phyloP scores from a whole-genome alignment of 2,797 vertebrate species.

The Centropyge bicolor region DNA sequence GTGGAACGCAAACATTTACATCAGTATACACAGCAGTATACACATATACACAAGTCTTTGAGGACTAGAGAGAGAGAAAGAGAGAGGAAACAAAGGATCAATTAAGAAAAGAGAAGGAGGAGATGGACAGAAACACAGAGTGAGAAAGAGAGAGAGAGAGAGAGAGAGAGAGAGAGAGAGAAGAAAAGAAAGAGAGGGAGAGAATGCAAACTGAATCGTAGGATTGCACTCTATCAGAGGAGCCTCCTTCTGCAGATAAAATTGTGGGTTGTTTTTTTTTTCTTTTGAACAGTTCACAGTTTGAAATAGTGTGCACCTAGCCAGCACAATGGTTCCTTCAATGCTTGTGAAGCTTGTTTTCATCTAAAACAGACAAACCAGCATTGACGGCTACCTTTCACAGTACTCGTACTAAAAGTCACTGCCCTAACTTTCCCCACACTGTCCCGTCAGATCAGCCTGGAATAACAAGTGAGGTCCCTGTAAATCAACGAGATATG shows the following conservation, averaged over 20 bases:
- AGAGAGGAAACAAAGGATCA: slow-evolving; percentile 20
- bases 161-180: slow-evolving; percentile 27
- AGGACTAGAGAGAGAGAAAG: slow-evolving; percentile 65
- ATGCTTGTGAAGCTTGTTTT: slow-evolving; percentile 46
- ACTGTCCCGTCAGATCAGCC: slow-evolving; percentile 61
- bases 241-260: slow-evolving; percentile 70
- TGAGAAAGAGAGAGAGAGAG: slow-evolving; percentile 26
- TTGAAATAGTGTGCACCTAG: slow-evolving; percentile 75
- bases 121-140: slow-evolving; percentile 39
- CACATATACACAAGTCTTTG: slow-evolving; percentile 83
- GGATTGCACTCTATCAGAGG: slow-evolving; percentile 68
- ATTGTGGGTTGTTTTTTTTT: slow-evolving; percentile 34
- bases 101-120: slow-evolving; percentile 42
- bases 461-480: slow-evolving; percentile 76
- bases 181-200: slow-evolving; percentile 42
- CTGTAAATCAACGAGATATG: slow-evolving; percentile 72
- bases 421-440: slow-evolving; percentile 42
- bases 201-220: slow-evolving; percentile 50
- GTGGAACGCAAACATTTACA: slow-evolving; percentile 86
- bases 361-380: slow-evolving; percentile 49
- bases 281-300: slow-evolving; percentile 81
- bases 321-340: slow-evolving; percentile 58
- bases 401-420: slow-evolving; percentile 58
- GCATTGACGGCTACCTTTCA: slow-evolving; percentile 65
- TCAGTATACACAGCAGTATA: slow-evolving; percentile 83